A percentile compares a stretch with the other conserved stretches of the same genome.
Conservation (phyloP, 2,888 invertebrate genomes). For the Apamea crenata region DNA sequence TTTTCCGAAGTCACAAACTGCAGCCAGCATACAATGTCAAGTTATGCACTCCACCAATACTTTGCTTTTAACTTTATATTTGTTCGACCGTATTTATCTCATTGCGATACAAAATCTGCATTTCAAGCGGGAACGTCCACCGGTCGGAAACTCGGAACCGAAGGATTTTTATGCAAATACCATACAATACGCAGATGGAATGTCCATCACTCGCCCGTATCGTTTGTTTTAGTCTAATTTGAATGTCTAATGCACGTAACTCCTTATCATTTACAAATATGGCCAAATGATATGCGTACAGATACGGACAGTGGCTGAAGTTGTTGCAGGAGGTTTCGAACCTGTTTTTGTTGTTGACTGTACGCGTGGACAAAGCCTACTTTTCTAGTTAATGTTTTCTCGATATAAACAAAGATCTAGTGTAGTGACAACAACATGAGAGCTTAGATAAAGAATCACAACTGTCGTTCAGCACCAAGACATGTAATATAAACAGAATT, state of each 20-base stretch:
- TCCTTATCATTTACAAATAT: conserved; percentile 77
- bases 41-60: conserved; percentile 73
- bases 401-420: conserved; percentile 18
- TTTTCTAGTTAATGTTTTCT: conserved; percentile 23
- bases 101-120: conserved; percentile 83
- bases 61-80: conserved; percentile 71
- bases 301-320: conserved; percentile 53
- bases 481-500: conserved; percentile 63
- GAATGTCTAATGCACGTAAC: conserved; percentile 83
- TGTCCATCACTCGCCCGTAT: conserved; percentile 85
- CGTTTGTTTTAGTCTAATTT: conserved; percentile 86
- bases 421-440: conserved; percentile 17
- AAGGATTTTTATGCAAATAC: conserved; percentile 87
- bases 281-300: conserved; percentile 73
- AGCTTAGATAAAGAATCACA: conserved; percentile 40
- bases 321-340: conserved; percentile 49
- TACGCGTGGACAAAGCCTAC: conserved; percentile 25
- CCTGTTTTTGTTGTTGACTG: conserved; percentile 54
- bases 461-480: conserved; percentile 30
- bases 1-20: conserved; percentile 29
- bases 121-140: conserved; percentile 78
- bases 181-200: conserved; percentile 82
- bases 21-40: conserved; percentile 63
- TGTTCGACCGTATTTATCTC: conserved; percentile 76
- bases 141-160: conserved; percentile 72